Conservation (phyloP, 2,888 invertebrate genomes). For the Calliopum simillimum region DNA sequence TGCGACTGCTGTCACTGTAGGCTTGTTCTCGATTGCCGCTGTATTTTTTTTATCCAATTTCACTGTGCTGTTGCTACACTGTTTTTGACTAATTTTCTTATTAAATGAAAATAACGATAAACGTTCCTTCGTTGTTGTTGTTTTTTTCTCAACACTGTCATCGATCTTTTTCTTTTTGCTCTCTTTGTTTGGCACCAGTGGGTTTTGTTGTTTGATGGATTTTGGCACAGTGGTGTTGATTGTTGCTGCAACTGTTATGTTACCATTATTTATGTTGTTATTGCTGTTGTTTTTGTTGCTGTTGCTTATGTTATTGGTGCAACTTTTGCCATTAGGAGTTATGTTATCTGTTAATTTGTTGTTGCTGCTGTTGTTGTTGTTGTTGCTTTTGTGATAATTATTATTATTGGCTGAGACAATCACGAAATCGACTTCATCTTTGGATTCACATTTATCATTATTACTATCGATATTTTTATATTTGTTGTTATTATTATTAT, state of each 20-base stretch:
- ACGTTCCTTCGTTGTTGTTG: slow-evolving; percentile 48
- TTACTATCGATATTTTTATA: not conserved
- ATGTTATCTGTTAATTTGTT: slow-evolving; percentile 36
- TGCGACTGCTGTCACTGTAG: slow-evolving; percentile 35
- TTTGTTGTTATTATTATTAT: slow-evolving; percentile 11
- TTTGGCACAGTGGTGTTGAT: slow-evolving; percentile 14
- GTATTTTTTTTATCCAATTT: slow-evolving; percentile 8
- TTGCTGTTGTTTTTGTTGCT: slow-evolving; percentile 30
- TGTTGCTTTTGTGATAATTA: slow-evolving; percentile 51
- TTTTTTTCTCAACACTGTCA: slow-evolving; percentile 28
- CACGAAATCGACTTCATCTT: slow-evolving; percentile 65
- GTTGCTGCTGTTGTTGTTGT: slow-evolving; percentile 41
- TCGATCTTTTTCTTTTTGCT: slow-evolving; percentile 15
- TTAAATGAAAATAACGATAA: slow-evolving; percentile 53
- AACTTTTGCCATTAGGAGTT: slow-evolving; percentile 41
- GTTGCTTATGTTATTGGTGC: slow-evolving; percentile 22
- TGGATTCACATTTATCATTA: slow-evolving; percentile 42
- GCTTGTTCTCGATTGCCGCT: not conserved
- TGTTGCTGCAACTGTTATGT: slow-evolving; percentile 24
- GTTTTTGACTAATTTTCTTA: slow-evolving; percentile 49
- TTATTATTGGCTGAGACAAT: slow-evolving; percentile 50
- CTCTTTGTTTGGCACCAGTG: not conserved
- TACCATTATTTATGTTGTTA: slow-evolving; percentile 27
- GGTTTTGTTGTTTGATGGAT: not conserved
- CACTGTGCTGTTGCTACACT: slow-evolving; percentile 27